phyloP scores from a whole-genome alignment of 1,140 invertebrate genomes.

The Littorina saxatilis region DNA sequence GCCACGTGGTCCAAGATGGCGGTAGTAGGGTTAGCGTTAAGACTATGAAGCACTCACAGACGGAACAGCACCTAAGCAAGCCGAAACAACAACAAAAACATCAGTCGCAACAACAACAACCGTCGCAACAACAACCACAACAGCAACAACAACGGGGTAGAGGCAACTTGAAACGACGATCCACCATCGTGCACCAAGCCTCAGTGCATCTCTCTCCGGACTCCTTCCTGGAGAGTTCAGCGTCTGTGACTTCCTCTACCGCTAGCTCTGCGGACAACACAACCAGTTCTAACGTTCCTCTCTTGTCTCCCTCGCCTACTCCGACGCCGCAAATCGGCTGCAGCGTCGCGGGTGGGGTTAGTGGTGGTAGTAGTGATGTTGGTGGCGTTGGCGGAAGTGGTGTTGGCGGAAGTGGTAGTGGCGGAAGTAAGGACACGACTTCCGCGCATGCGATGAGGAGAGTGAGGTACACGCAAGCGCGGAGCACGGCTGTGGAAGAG shows the following conservation, averaged over 20 bases:
- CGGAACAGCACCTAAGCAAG: background rate
- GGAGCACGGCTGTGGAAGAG: slow-evolving; percentile 25
- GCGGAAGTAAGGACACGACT: no score
- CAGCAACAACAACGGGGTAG: background rate
- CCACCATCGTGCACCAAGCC: slow-evolving; percentile 24
- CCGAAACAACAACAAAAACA: background rate
- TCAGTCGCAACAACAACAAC: background rate
- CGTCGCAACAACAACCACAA: background rate
- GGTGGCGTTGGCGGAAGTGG: background rate
- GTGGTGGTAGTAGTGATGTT: background rate
- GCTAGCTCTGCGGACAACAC: slow-evolving; percentile 25
- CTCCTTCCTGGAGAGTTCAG: background rate
- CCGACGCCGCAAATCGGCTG: background rate
- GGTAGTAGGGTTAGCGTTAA: no score
- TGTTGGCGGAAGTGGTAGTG: background rate
- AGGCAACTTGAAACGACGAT: background rate
- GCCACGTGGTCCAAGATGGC: background rate
- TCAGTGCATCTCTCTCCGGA: slow-evolving; percentile 26
- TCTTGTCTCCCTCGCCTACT: background rate
- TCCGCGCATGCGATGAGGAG: background rate
- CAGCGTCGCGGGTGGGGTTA: background rate
- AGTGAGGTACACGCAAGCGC: slow-evolving; percentile 4
- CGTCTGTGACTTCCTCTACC: slow-evolving; percentile 16
- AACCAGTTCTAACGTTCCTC: background rate
- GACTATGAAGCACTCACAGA: background rate